Percentiles rank a stretch among this genome's conserved stretches.
These are phyloP conservation scores for Plestiodon gilberti DNA, from an alignment of 2,113 vertebrate species.

Conservation along the genomic window DNA sequence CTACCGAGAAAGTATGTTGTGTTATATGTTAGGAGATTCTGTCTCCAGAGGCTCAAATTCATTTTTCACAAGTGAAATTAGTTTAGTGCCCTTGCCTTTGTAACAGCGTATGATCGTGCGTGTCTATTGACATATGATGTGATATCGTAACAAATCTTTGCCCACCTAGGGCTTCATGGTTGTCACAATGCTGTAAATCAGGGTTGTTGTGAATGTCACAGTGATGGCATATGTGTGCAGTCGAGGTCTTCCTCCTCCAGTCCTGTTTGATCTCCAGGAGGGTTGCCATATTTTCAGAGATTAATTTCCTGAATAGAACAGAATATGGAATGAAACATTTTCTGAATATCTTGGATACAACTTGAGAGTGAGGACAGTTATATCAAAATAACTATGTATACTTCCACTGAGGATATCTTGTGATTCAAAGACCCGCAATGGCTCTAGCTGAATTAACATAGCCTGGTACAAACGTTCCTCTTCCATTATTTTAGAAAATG, in stretches of 20 bases:
- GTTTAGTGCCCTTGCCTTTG: background rate
- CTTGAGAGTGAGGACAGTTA: too few species aligned
- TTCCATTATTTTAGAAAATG: background rate
- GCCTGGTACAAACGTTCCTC: background rate
- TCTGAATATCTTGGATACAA: background rate
- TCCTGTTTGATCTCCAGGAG: background rate
- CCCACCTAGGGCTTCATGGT: constrained; percentile 46
- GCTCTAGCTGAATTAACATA: background rate
- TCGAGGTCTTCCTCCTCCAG: constrained; percentile 12
- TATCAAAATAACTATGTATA: background rate
- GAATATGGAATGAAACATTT: background rate
- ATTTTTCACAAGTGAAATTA: constrained; percentile 45
- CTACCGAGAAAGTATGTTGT: background rate
- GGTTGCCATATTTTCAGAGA: background rate
- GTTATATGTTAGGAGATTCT: constrained; percentile 56
- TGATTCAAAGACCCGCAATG: background rate
- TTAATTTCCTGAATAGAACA: background rate
- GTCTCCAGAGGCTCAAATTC: constrained; percentile 55
- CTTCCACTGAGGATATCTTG: background rate
- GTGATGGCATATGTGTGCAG: background rate
- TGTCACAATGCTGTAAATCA: constrained; percentile 38
- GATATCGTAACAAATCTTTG: constrained; percentile 20
- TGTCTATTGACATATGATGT: background rate
- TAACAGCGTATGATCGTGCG: background rate
- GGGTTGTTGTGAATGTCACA: constrained; percentile 7